Evolutionary conservation across 2,797 vertebrate genomes (phyloP), one percentile per base, ranked within the genome.

Genomic region (Myiotriccus ornatus): DNA sequence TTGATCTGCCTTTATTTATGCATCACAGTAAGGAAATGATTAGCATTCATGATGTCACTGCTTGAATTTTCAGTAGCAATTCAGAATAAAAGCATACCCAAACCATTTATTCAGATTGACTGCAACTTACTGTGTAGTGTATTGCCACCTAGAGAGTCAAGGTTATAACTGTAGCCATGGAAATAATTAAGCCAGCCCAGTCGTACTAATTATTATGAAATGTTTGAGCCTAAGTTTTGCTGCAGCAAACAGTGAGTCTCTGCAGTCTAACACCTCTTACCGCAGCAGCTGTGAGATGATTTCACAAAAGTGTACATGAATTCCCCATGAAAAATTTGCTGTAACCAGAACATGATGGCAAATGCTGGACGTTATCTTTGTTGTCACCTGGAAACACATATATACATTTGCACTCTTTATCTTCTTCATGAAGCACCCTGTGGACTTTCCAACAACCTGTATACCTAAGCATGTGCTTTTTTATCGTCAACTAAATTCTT

Each of bases 21-120:
- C 74, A 84, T 76, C 49, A 81, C 18, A 4, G 82, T 78, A 55
- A 67, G 96, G 92, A 97, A 98, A 98, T 97, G 21, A 98, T 97
- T 98, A 98, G 97, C 95, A 95, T 87, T 88, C 75, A 68, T 87
- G 91, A 95, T 89, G 96, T 96, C 96, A 96, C 62, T 55, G 30
- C 93, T 80, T 3, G 20, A 91, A 82, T 85, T 94, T 95, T 78
- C 50, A 86, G 70, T 24, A 65, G 73, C 34, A 90, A 82, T 89
- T 64, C 49, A 71, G 56, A 70, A 85, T 39, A 77, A 62, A 84
- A 63, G 52, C 75, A 87, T 18, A 83, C 23, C 27, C 84, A 37
- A 94, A 93, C 73, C 23, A 28, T 43, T 83, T 74, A 16, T 77
- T 62, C 59, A 73, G n/a, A 52, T 50, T 57, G 41, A n/a, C 12